phyloP scores from a whole-genome alignment of 2,113 vertebrate species.

The Callaeas wilsoni region DNA sequence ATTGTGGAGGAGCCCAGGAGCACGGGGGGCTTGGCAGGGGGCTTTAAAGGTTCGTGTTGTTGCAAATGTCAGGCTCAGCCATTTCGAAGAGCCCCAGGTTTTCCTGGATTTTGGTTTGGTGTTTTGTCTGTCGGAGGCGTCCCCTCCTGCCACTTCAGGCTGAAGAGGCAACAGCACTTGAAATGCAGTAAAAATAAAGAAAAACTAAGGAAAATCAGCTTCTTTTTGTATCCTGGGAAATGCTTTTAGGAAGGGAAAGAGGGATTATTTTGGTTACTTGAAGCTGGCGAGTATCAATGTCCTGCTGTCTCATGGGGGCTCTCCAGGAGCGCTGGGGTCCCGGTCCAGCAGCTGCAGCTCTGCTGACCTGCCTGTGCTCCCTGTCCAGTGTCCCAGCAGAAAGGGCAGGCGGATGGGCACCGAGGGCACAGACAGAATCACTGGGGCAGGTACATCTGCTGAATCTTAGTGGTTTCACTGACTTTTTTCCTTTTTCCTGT shows the following conservation, averaged over 20 bases:
- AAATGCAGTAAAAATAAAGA: background rate
- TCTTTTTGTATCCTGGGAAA: background rate
- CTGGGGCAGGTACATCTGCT: background rate
- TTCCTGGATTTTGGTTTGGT: background rate
- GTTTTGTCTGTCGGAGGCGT: background rate
- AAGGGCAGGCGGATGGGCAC: background rate
- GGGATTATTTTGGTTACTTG: background rate
- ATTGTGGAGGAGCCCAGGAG: background rate
- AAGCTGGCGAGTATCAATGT: background rate
- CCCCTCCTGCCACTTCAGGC: background rate
- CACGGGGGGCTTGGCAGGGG: background rate
- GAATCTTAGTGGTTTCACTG: background rate
- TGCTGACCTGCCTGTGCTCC: background rate
- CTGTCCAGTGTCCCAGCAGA: background rate
- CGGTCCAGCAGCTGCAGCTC: background rate
- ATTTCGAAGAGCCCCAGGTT: rapidly evolving
- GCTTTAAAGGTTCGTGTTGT: rapidly evolving
- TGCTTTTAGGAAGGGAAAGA: background rate
- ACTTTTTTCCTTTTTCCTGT: background rate
- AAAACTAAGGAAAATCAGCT: background rate
- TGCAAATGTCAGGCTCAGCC: rapidly evolving
- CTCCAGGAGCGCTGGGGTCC: background rate
- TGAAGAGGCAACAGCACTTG: background rate
- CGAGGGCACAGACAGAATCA: background rate
- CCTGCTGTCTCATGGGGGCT: background rate